phyloP scores from a whole-genome alignment of 2,888 invertebrate species.

The Pyrrhosoma nymphula region DNA sequence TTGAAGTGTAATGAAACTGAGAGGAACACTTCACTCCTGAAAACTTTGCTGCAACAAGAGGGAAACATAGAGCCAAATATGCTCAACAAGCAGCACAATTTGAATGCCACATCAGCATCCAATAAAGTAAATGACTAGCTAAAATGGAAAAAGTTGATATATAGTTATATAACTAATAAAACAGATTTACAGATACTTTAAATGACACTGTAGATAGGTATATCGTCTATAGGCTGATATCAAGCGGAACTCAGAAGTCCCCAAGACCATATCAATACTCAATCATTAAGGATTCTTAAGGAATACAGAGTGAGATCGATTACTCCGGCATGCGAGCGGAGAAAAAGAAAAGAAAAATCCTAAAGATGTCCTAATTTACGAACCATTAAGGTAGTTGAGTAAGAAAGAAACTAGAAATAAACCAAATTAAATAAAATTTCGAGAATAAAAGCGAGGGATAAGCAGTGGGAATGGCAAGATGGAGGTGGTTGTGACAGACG shows the following conservation, averaged over 20 bases:
- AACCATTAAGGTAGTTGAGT: background rate
- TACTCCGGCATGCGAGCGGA: background rate
- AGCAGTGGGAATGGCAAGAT: background rate
- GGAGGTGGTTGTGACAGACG: background rate
- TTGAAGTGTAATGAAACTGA: too few species aligned
- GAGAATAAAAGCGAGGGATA: background rate
- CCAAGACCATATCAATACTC: background rate
- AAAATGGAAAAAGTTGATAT: too few species aligned
- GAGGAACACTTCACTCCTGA: too few species aligned
- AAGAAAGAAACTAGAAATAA: background rate
- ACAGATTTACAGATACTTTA: too few species aligned
- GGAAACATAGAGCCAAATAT: too few species aligned
- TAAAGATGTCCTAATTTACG: background rate
- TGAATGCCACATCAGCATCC: too few species aligned
- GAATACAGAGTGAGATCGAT: background rate
- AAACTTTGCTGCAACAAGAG: too few species aligned
- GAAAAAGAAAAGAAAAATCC: background rate
- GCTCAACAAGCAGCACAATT: too few species aligned
- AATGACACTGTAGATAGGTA: too few species aligned
- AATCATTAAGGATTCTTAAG: background rate
- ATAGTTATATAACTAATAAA: too few species aligned
- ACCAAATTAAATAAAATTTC: background rate
- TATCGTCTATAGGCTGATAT: background rate
- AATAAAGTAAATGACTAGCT: too few species aligned
- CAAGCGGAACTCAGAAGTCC: background rate